Evolutionary conservation across 2,797 vertebrate genomes (phyloP), one percentile per base, ranked within the genome.

Genomic region (Acanthopagrus latus): DNA sequence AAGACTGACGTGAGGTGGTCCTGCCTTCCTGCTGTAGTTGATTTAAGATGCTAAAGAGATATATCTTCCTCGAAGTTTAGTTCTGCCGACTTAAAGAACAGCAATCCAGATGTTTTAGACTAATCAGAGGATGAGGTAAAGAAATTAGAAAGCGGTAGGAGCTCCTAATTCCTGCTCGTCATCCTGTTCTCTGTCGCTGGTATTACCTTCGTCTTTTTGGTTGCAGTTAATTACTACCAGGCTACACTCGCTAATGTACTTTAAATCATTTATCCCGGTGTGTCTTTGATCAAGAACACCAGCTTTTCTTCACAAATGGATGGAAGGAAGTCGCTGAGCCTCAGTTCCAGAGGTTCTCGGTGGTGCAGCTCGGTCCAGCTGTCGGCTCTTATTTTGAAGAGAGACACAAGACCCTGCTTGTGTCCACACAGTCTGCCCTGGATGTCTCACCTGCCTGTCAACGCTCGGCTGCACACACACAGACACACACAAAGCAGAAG

Each of bases 381-480:
- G 86, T 90, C 80, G 43, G 65, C 63, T 84, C 79, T 81, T 68
- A 78, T 88, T 87, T 82, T 83, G 71, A 82, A 86, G 54, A 67
- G 65, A 78, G 71, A 87, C 87, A 78, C 78, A 83, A 91, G 83
- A 87, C 75, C 38, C 73, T 72, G 80, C 83, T 84, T 86, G 82
- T 85, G 78, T 91, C 87, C 55, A 8, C 78, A 23, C 81, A 82
- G 82, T 74, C 81, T 21, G 68, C 64, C 75, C 74, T 54, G 67
- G 80, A 92, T 88, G 82, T 91, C 88, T 92, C 92, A 92, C 90
- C 89, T 92, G 89, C 71, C 68, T 83, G 93, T 89, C 84, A 88
- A 25, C 9, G 17, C 74, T 76, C 64, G 3, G 47, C 41, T 18
- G 25, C 62, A 68, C 60, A 33, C 20, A 10, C 12, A 25, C 3